phyloP scores from a whole-genome alignment of 2,113 vertebrate genomes.

The Morone chrysops region DNA sequence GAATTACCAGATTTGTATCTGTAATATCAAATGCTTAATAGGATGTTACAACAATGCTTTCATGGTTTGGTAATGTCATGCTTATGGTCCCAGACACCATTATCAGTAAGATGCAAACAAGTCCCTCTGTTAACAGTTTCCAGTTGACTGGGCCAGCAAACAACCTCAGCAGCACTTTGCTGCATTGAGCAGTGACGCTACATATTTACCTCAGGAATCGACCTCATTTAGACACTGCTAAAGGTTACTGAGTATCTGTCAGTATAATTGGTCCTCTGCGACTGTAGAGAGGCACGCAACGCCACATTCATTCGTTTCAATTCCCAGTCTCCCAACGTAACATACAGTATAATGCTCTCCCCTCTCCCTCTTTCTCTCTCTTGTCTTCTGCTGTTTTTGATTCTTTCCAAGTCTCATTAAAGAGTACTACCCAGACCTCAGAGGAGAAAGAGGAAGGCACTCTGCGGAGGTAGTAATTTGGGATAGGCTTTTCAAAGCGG shows the following conservation, averaged over 20 bases:
- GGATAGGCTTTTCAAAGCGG: conserved; percentile 39
- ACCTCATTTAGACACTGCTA: conserved; percentile 58
- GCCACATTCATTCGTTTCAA: conserved; percentile 41
- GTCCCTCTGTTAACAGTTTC: conserved; percentile 28
- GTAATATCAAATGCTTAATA: neutral
- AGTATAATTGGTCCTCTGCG: conserved; percentile 65
- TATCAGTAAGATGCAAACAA: conserved; percentile 23
- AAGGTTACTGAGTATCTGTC: conserved; percentile 66
- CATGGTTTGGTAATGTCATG: neutral
- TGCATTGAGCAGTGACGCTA: conserved; percentile 34
- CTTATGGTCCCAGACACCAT: neutral
- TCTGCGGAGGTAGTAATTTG: conserved; percentile 57
- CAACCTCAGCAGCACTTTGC: conserved; percentile 18
- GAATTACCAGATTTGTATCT: conserved; percentile 9
- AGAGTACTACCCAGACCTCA: conserved; percentile 30
- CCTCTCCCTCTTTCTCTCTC: conserved; percentile 5
- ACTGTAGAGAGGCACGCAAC: conserved; percentile 13
- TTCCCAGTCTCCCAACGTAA: conserved; percentile 33
- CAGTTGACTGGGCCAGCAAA: neutral
- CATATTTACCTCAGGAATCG: conserved; percentile 54
- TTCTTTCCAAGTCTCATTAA: conserved; percentile 49
- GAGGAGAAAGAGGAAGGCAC: conserved; percentile 25
- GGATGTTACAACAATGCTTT: neutral
- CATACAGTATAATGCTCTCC: conserved; percentile 20
- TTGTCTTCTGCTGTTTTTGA: neutral